Conservation (phyloP, 1,140 invertebrate genomes). For the Chlorops oryzae region DNA sequence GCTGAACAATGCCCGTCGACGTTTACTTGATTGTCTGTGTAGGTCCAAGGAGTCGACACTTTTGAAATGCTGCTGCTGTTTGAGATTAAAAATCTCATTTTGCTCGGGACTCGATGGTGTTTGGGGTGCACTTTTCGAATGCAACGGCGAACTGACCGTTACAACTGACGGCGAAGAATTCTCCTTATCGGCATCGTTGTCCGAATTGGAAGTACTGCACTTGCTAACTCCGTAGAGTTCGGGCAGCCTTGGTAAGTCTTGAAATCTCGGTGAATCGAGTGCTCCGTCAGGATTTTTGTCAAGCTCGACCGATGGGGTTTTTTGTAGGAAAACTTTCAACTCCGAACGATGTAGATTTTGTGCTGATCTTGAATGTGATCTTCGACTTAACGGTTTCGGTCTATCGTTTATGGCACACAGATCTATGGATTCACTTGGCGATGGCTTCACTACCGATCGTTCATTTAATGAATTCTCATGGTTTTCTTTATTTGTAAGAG, state of each 20-base stretch:
- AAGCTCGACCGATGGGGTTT: conserved; percentile 35
- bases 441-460: no score
- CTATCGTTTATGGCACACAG: no score
- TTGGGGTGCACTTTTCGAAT: conserved; percentile 16
- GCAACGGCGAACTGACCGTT: not conserved
- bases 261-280: conserved; percentile 18
- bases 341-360: conserved; percentile 43
- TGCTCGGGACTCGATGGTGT: conserved; percentile 14
- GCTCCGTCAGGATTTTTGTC: conserved; percentile 28
- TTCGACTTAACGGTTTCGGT: no score
- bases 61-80: conserved; percentile 28
- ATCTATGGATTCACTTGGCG: no score
- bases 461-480: no score
- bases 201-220: conserved; percentile 14
- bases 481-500: no score
- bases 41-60: conserved; percentile 33
- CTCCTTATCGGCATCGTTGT: conserved; percentile 24
- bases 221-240: conserved; percentile 33
- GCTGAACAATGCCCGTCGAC: conserved; percentile 11
- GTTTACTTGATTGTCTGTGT: not conserved
- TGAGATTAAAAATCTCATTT: conserved; percentile 19
- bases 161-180: conserved; percentile 16
- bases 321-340: conserved; percentile 36
- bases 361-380: conserved; percentile 35
- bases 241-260: conserved; percentile 32